Evolutionary conservation across 1,140 invertebrate species (phyloP), one percentile per base, ranked within the genome.

Genomic region (Pogonomyrmex barbatus): DNA sequence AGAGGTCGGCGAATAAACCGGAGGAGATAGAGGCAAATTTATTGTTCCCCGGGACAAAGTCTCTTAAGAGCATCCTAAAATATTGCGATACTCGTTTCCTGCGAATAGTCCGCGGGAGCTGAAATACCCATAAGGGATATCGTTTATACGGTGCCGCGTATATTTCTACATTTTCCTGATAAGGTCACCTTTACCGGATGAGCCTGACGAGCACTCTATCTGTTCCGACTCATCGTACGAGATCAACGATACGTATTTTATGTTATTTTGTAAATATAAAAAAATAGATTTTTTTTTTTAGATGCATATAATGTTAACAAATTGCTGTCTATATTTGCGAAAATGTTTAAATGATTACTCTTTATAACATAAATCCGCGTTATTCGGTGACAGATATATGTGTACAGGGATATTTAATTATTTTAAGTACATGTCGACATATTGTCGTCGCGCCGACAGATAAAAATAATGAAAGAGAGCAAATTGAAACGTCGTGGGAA

Each of bases 1-100:
- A 89, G 85, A 76, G 85, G 85, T 90, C 81, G 86, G 17, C 81
- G 88, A 88, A 90, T 90, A 89, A 90, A 89, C 86, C 77, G 73
- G 60, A 73, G 47, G 33, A 87, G 88, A 89, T 87, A 85, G 85
- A 87, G 65, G 47, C 54, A 86, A 71, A 88, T 89, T 89, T 86
- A 88, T 86, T 81, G 52, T 81, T 86, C 76, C 63, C 83, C 63
- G 50, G 83, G 58, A 86, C 83, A 71, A 82, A 88, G 77, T 88
- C 87, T 88, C 63, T 62, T 87, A 86, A 88, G 77, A 88, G 71
- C 71, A 63, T 86, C 45, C 71, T 82, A 86, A 89, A 89, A 88
- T 86, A 79, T 63, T 79, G 75, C 73, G 73, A 77, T 78, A 73
- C 58, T 68, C 62, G 58, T 50, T 79, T 83, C 58, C 60, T 33